Base-by-base conservation (phyloP, 2,113 vertebrate genomes). In the Oceanites oceanicus region DNA sequence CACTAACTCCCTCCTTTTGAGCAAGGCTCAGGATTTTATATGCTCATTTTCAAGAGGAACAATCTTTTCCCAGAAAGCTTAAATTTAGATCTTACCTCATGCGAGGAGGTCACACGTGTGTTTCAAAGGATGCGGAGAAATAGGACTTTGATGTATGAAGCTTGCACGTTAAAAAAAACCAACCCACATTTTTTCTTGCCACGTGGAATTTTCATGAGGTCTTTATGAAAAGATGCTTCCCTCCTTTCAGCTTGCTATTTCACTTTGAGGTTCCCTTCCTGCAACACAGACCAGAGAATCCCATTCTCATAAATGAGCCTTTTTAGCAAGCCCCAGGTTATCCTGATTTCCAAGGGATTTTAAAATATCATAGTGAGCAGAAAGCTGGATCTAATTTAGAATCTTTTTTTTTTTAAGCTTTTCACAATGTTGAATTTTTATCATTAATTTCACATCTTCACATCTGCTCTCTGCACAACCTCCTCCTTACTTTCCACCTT, bases 261-360 rank as follows among this genome's bases (percentile, higher is more conserved):
- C 70, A 71, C 59, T 80, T 81, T 38, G 53, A 72, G 82, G 65
- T 42, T 73, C 53, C 40, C 38, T 80, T 88, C 13, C 38, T 55
- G 67, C 87, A 78, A 94, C 76, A 20, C 15, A 14, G 79, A 92
- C 49, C 61, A 78, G 86, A 81, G 94, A 96, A 89, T 96, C 81
- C 44, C 19, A 11, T 40, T 58, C 84, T 81, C 30, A 23, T 74
- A 61, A 55, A 67, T 7, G 21, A 92, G 40, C 20, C 45, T 50
- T 55, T 61, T 59, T 49, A 74, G 16, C 3, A 2, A 67, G 40
- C 14, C 17, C 25, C n/a, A 32, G 34, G 20, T 55, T 53, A 74
- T 30, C 25, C 45, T 7, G 23, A 61, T 74, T 40, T 67, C 53
- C 40, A n/a, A 22, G n/a, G 29, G 20, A 61, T 61, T 67, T 47